Conservation (phyloP, 2,888 invertebrate species). For the Trichopoda pennipes region DNA sequence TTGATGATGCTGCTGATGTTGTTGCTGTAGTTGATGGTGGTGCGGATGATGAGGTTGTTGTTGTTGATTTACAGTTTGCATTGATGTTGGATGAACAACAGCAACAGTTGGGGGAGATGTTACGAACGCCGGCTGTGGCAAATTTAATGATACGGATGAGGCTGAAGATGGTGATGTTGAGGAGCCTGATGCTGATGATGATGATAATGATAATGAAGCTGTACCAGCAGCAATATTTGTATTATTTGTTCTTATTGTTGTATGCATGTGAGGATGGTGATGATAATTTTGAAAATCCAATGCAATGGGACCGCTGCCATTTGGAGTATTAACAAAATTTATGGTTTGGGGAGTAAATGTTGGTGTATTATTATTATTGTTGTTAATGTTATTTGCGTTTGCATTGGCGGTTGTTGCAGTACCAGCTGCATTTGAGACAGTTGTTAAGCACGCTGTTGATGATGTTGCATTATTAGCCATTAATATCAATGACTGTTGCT, state of each 20-base stretch:
- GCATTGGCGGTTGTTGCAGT: constrained; percentile 65
- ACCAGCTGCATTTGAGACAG: constrained; percentile 66
- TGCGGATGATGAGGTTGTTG: constrained; percentile 28
- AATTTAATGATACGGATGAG: constrained; percentile 60
- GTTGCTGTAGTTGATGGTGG: constrained; percentile 27
- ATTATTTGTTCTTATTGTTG: constrained; percentile 67
- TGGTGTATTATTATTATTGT: constrained; percentile 28
- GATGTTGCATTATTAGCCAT: constrained; percentile 56
- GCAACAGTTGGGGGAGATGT: constrained; percentile 37
- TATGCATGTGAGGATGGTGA: constrained; percentile 68
- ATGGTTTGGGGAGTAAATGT: constrained; percentile 53
- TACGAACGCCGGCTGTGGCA: constrained; percentile 45
- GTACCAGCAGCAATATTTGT: constrained; percentile 70
- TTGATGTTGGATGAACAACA: constrained; percentile 37
- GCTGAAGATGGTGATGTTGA: constrained; percentile 50
- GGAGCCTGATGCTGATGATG: constrained; percentile 49
- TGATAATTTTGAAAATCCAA: constrained; percentile 64
- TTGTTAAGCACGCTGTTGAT: constrained; percentile 55
- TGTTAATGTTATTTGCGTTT: constrained; percentile 50
- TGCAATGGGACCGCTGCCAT: constrained; percentile 31
- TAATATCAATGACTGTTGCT: constrained; percentile 49
- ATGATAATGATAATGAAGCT: constrained; percentile 67
- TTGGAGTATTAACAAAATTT: constrained; percentile 55
- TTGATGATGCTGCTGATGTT: constrained; percentile 38
- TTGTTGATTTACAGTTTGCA: constrained; percentile 40